These are phyloP conservation scores for Pterocles orientalis DNA, from an alignment of 2,113 vertebrate species.

Conservation along the genomic window DNA sequence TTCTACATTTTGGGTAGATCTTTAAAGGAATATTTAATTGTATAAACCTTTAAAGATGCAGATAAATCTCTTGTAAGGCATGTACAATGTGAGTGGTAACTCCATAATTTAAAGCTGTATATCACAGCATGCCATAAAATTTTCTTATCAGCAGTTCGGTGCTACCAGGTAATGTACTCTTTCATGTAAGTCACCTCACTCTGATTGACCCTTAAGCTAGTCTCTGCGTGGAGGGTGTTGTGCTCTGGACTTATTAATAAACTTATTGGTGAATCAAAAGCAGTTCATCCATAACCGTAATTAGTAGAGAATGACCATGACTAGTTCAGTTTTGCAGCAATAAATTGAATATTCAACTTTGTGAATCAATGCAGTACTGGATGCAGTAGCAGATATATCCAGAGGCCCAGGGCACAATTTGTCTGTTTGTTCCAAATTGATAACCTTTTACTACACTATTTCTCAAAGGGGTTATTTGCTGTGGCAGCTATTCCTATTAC, in stretches of 20 bases:
- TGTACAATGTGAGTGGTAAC: neutral
- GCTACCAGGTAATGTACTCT: neutral
- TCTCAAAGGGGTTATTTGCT: conserved; percentile 27
- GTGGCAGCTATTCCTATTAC: neutral
- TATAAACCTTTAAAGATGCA: neutral
- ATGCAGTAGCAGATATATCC: neutral
- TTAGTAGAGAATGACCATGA: neutral
- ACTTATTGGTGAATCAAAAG: neutral
- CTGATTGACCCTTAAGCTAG: neutral
- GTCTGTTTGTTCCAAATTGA: conserved; percentile 7
- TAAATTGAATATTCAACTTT: neutral
- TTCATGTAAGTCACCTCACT: neutral
- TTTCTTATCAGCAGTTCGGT: conserved; percentile 3
- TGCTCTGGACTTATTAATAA: neutral
- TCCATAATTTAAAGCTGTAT: conserved; percentile 6
- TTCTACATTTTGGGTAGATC: neutral
- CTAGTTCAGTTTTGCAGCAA: neutral
- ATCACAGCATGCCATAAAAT: neutral
- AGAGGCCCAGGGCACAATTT: neutral
- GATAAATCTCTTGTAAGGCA: neutral
- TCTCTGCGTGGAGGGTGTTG: neutral
- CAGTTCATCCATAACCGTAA: neutral
- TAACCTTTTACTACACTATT: conserved; percentile 25
- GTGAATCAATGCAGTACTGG: neutral
- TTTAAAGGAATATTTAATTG: conserved; percentile 2